Percentiles rank a stretch among this genome's conserved stretches.
Evolutionary conservation across 2,888 invertebrate species (phyloP).

Genomic region (Mechanitis mazaeus): DNA sequence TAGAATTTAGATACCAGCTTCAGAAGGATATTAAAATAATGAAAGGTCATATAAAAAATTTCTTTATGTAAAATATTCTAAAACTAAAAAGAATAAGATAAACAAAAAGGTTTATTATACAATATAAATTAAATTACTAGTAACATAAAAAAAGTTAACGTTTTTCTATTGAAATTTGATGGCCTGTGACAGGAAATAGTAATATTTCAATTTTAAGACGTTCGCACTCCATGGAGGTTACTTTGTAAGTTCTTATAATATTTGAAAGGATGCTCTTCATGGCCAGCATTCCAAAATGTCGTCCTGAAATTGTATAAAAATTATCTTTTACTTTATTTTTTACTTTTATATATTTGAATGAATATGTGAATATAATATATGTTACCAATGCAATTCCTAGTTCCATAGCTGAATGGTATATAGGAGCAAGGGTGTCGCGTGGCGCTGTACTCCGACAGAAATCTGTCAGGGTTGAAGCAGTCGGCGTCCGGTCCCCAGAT

Average conservation of each 20-base stretch:
- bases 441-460: conserved; percentile 67
- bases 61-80: too few species aligned
- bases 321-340: conserved; percentile 4
- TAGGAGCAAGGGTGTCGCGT: conserved; percentile 64
- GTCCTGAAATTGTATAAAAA: conserved; percentile 41
- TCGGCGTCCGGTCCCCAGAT: conserved; percentile 72
- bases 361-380: too few species aligned
- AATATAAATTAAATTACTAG: too few species aligned
- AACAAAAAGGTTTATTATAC: too few species aligned
- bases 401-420: conserved; percentile 68
- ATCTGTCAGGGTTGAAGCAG: conserved; percentile 77
- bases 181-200: conserved; percentile 55
- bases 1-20: too few species aligned
- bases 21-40: too few species aligned
- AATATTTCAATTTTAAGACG: conserved; percentile 59
- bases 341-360: too few species aligned
- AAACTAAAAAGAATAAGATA: too few species aligned
- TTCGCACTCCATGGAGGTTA: conserved; percentile 41
- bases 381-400: conserved; percentile 70
- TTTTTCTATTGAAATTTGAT: conserved; percentile 47
- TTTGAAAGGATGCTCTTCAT: conserved; percentile 57
- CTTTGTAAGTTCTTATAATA: conserved; percentile 48
- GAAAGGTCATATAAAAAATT: too few species aligned
- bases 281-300: conserved; percentile 58
- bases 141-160: conserved; percentile 25